Percentiles rank a stretch among this genome's conserved stretches.
These are phyloP conservation scores for Melangyna quadrimaculata DNA, from an alignment of 2,888 invertebrate genomes.

Conservation along the genomic window DNA sequence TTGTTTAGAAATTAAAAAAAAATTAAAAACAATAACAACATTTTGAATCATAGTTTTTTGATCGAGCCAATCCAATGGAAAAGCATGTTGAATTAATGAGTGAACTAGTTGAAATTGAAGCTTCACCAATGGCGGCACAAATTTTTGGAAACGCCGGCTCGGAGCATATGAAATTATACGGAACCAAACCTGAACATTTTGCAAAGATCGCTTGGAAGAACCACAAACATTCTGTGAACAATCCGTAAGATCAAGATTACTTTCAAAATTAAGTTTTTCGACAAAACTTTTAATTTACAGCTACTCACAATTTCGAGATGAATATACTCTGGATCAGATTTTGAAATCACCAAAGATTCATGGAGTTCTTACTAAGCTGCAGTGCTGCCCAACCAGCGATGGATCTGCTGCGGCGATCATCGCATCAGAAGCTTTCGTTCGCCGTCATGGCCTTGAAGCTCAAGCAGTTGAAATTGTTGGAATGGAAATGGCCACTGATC, in stretches of 20 bases:
- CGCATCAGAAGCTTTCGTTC: slow-evolving; percentile 95
- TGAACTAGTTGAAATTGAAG: slow-evolving; percentile 89
- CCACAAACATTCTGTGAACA: slow-evolving; percentile 97
- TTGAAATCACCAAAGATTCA: slow-evolving; percentile 92
- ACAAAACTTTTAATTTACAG: slow-evolving; percentile 79
- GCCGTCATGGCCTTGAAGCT: slow-evolving; percentile 88
- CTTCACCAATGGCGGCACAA: slow-evolving; percentile 94
- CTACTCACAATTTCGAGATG: slow-evolving; percentile 95
- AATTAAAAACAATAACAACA: neutral
- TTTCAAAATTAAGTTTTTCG: neutral
- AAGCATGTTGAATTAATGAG: slow-evolving; percentile 93
- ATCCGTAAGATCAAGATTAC: slow-evolving; percentile 86
- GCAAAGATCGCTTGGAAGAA: slow-evolving; percentile 99
- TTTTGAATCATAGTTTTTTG: slow-evolving; percentile 83
- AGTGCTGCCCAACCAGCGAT: slow-evolving; percentile 99
- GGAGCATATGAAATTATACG: slow-evolving; percentile 92
- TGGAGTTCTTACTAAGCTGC: slow-evolving; percentile 96
- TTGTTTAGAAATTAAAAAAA: neutral
- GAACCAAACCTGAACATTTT: slow-evolving; percentile 94
- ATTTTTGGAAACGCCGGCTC: slow-evolving; percentile 97
- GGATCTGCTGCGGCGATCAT: slow-evolving; percentile 97
- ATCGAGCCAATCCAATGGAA: slow-evolving; percentile 94
- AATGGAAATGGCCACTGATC: slow-evolving; percentile 98
- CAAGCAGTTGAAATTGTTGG: slow-evolving; percentile 97
- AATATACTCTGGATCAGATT: slow-evolving; percentile 95